Evolutionary conservation across 2,113 vertebrate genomes (phyloP).

Genomic region (Pseudopipra pipra): DNA sequence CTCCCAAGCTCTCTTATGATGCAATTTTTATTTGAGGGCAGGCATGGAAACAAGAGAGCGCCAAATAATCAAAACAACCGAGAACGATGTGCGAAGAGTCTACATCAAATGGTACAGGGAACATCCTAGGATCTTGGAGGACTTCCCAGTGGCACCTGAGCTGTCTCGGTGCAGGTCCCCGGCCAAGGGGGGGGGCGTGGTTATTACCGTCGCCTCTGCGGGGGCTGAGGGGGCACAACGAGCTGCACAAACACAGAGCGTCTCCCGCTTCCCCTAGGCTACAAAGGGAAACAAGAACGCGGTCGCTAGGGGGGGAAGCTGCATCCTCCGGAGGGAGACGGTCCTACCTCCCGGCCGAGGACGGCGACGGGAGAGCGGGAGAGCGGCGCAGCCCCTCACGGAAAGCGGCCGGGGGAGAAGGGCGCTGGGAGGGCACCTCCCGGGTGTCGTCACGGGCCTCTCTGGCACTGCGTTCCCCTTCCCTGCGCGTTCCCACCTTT

Average conservation of each 20-base stretch:
- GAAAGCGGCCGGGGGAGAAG: not conserved
- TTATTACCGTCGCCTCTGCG: not conserved
- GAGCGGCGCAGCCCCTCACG: not conserved
- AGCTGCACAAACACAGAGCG: not conserved
- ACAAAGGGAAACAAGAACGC: not conserved
- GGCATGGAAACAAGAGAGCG: not conserved
- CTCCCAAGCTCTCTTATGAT: not conserved
- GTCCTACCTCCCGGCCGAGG: not conserved
- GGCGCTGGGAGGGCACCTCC: not conserved
- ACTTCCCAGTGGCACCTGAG: not conserved
- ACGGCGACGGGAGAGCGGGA: not conserved
- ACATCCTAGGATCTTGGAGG: not conserved
- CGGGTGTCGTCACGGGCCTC: not conserved
- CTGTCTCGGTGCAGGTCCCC: not conserved
- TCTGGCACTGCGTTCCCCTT: not conserved
- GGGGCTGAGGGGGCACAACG: not conserved
- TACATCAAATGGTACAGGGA: accelerated
- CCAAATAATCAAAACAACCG: not conserved
- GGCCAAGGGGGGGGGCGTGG: not conserved
- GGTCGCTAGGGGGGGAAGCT: conserved; percentile 40
- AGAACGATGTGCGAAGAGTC: accelerated
- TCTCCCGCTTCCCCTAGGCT: not conserved
- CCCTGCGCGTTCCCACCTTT: not conserved
- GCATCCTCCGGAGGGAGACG: not conserved
- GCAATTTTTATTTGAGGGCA: not conserved